phyloP scores from a whole-genome alignment of 2,797 vertebrate species.

The Poeciliopsis turneri region DNA sequence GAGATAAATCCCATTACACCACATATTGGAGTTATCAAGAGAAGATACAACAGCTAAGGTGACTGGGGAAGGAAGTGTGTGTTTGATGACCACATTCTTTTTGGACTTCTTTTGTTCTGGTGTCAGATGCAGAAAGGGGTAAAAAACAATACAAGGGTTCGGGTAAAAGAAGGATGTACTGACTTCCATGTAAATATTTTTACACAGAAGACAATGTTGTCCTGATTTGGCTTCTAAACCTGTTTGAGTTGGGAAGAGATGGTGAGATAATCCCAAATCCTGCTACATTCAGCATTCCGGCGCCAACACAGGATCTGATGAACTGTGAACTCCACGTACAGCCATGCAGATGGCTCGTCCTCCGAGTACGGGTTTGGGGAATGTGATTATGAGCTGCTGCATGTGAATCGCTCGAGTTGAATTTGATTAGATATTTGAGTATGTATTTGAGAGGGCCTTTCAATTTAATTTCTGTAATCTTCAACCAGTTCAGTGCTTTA shows the following conservation, averaged over 20 bases:
- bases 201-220: neutral
- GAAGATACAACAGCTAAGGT: neutral
- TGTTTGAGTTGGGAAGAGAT: neutral
- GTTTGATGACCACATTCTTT: neutral
- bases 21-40: neutral
- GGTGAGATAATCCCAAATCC: neutral
- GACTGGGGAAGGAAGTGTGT: neutral
- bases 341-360: constrained; percentile 13
- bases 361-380: neutral
- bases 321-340: constrained; percentile 20
- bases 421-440: constrained; percentile 36
- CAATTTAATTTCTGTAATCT: constrained; percentile 2
- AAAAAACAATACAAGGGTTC: neutral
- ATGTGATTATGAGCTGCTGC: neutral
- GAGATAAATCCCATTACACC: too few relatives aligned
- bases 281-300: neutral
- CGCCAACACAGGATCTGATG: neutral
- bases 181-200: too few relatives aligned
- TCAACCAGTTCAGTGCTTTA: constrained; percentile 7
- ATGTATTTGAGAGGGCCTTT: constrained; percentile 4
- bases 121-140: neutral
- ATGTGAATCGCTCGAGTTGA: neutral
- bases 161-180: neutral
- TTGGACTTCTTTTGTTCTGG: neutral
- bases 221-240: neutral